Conservation (phyloP, 2,888 invertebrate species). For the Apotomis betuletana region DNA sequence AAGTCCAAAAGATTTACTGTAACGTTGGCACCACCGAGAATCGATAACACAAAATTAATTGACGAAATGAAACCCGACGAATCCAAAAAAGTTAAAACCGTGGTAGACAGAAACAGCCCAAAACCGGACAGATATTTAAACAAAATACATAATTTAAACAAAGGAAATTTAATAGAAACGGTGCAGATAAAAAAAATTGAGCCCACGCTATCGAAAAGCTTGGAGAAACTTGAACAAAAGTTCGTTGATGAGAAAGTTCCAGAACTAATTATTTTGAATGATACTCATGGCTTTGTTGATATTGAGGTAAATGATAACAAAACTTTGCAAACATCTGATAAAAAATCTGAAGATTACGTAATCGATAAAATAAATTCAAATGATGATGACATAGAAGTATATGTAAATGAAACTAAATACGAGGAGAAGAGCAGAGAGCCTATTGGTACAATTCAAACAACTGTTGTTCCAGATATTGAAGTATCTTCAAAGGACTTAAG, state of each 20-base stretch:
- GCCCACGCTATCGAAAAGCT: background rate
- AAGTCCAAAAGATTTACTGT: conserved; percentile 42
- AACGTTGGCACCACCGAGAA: conserved; percentile 3
- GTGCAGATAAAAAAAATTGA: background rate
- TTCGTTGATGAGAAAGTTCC: background rate
- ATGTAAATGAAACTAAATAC: background rate
- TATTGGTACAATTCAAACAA: conserved; percentile 38
- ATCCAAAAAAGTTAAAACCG: conserved; percentile 12
- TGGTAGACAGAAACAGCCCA: background rate
- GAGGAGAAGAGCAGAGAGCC: conserved; percentile 47
- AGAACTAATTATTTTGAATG: background rate
- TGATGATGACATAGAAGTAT: conserved; percentile 17
- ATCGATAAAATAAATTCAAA: background rate
- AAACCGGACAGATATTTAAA: background rate
- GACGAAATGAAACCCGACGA: conserved; percentile 11
- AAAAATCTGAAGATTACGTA: background rate
- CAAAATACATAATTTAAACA: conserved; percentile 3
- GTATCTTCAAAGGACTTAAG: background rate
- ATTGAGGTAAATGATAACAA: background rate
- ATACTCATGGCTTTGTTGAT: background rate
- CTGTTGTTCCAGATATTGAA: background rate
- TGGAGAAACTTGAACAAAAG: background rate
- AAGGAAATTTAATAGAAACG: conserved; percentile 1
- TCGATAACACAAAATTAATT: background rate
- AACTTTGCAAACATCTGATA: background rate